Conservation (phyloP, 2,797 vertebrate species). For the Ficedula albicollis region DNA sequence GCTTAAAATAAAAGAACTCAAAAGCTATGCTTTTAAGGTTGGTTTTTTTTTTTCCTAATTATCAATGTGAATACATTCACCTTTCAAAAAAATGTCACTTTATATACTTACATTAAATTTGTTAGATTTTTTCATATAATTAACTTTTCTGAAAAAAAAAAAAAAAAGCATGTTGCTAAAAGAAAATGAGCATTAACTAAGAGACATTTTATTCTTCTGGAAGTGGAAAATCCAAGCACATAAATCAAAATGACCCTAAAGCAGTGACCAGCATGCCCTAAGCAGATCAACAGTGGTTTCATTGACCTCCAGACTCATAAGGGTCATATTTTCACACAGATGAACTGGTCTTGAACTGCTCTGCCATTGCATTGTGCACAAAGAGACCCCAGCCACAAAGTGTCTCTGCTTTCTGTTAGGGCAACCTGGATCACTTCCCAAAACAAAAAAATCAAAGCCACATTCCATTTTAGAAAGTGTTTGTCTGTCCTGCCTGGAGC, state of each 20-base stretch:
- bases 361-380: slow-evolving; percentile 23
- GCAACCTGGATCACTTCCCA: neutral
- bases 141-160: too few relatives aligned
- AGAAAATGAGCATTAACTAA: neutral
- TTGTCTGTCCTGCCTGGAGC: neutral
- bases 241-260: slow-evolving; percentile 65
- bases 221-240: slow-evolving; percentile 55
- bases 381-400: slow-evolving; percentile 17
- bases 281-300: slow-evolving; percentile 60
- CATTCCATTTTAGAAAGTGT: neutral
- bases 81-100: neutral
- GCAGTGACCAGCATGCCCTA: slow-evolving; percentile 59
- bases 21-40: neutral
- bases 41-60: neutral
- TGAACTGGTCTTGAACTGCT: slow-evolving; percentile 69
- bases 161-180: neutral
- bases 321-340: slow-evolving; percentile 68
- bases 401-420: slow-evolving; percentile 53
- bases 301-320: slow-evolving; percentile 44
- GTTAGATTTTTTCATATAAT: neutral
- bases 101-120: neutral
- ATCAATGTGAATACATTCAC: neutral
- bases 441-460: neutral
- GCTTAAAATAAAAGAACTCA: neutral
- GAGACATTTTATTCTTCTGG: slow-evolving; percentile 44